These are phyloP conservation scores for Enteromius thamalakanensis DNA, from an alignment of 2,797 vertebrate genomes.

Conservation along the genomic window DNA sequence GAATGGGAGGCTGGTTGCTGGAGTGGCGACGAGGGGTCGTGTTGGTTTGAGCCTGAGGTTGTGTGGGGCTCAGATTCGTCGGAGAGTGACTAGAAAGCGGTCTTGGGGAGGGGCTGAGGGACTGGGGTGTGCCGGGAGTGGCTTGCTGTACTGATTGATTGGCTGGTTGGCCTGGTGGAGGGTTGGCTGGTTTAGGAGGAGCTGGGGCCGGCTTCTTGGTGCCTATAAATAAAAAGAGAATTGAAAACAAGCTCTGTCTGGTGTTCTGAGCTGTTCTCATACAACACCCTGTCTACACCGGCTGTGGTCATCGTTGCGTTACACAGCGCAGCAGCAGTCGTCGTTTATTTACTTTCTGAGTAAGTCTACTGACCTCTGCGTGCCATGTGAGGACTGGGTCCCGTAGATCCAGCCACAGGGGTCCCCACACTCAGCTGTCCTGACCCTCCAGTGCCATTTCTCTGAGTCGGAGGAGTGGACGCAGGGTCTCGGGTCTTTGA, in stretches of 20 bases:
- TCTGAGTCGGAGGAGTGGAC: slow-evolving; percentile 75
- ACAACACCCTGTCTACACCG: background rate
- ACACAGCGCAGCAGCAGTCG: background rate
- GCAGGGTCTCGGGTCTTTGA: slow-evolving; percentile 83
- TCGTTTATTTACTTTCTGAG: background rate
- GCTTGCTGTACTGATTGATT: slow-evolving; percentile 69
- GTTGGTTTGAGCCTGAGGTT: slow-evolving; percentile 71
- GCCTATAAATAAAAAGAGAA: slow-evolving; percentile 73
- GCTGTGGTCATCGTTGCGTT: background rate
- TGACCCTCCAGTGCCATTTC: slow-evolving; percentile 76
- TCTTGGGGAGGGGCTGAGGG: slow-evolving; percentile 81
- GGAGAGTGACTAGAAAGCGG: slow-evolving; percentile 80
- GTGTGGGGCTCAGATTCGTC: slow-evolving; percentile 71
- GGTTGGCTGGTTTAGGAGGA: slow-evolving; percentile 92
- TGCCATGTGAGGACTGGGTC: slow-evolving; percentile 89
- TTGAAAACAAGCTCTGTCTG: background rate
- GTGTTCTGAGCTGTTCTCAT: slow-evolving; percentile 26
- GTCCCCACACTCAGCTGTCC: slow-evolving; percentile 76
- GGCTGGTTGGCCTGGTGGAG: slow-evolving; percentile 82
- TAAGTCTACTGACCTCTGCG: slow-evolving; percentile 82
- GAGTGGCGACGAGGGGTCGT: slow-evolving; percentile 84
- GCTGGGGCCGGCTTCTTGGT: slow-evolving; percentile 95
- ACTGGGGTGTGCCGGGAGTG: slow-evolving; percentile 72
- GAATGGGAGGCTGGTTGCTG: slow-evolving; percentile 85
- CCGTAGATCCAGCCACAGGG: slow-evolving; percentile 76